Conservation (phyloP, 2,888 invertebrate genomes). For the Matsumyia berberina region DNA sequence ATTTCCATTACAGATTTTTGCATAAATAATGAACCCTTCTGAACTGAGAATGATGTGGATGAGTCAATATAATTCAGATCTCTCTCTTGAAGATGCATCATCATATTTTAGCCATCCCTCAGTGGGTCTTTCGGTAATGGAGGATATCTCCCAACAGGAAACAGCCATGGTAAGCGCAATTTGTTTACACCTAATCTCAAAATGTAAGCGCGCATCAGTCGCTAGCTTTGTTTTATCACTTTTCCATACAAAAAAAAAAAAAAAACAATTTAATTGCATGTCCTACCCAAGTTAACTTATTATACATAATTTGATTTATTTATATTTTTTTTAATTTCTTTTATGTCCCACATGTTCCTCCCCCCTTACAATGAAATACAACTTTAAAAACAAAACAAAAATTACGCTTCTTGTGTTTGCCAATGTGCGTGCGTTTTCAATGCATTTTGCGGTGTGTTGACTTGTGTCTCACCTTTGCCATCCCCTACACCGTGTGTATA, state of each 20-base stretch:
- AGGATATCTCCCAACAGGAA: slow-evolving; percentile 85
- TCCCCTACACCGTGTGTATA: slow-evolving; percentile 18
- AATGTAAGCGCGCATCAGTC: slow-evolving; percentile 6
- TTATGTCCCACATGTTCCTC: slow-evolving; percentile 78
- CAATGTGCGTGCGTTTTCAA: slow-evolving; percentile 24
- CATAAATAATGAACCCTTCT: slow-evolving; percentile 79
- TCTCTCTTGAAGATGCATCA: slow-evolving; percentile 83
- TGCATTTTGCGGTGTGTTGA: slow-evolving; percentile 38
- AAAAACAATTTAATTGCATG: slow-evolving; percentile 76
- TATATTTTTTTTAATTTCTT: slow-evolving; percentile 76
- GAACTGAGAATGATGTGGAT: slow-evolving; percentile 89
- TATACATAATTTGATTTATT: slow-evolving; percentile 72
- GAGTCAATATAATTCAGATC: slow-evolving; percentile 85
- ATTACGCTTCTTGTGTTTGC: slow-evolving; percentile 44
- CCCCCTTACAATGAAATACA: slow-evolving; percentile 77
- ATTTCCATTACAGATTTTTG: slow-evolving; percentile 12
- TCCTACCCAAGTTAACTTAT: slow-evolving; percentile 45
- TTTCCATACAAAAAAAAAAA: slow-evolving; percentile 42
- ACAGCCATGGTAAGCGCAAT: slow-evolving; percentile 85
- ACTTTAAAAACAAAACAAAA: slow-evolving; percentile 51
- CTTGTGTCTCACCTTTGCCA: slow-evolving; percentile 31
- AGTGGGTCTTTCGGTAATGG: slow-evolving; percentile 85
- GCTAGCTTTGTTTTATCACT: slow-evolving; percentile 46
- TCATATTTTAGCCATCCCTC: slow-evolving; percentile 85
- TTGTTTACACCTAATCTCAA: neutral